Base-by-base conservation (phyloP, 2,888 invertebrate species). In the Coelinius sp. region DNA sequence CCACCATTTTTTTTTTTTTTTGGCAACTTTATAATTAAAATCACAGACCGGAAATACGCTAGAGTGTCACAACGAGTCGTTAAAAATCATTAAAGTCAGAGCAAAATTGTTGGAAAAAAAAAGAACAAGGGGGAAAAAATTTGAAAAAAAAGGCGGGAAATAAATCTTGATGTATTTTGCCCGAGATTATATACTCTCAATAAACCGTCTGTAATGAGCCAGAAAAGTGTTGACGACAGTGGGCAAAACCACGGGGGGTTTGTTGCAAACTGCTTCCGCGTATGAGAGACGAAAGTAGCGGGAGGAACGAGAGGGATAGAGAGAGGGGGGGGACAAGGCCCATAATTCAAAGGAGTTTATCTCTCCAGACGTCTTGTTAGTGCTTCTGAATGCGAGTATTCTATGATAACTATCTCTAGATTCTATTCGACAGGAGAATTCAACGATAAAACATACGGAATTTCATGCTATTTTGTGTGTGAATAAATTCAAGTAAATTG, bases 171-270 rank as follows among this genome's bases (percentile, higher is more conserved):
- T 10, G 46, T 49, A 49, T 8, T 49, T 49, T 12, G 59, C 35
- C 17, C 35, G 8, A 14, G 17, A 31, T 59, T 59, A 59, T 59
- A 31, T 31, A 31, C 20, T 35, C 59, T 71, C 76, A 68, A 76
- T 69, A 63, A 71, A 82, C 81, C 20, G 35, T 77, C 81, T 82
- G 86, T 86, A 87, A 86, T 85, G 87, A 87, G 87, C 83, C 86
- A 85, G 86, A 86, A 87, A 59, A 59, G 59, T 59, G 59, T 59
- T 59, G 59, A 59, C 59, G 35, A 59, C 59, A 35, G 31, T 53
- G 53, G n/a, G 24, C 24, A 25, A 24, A 53, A 53, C 25, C 8
- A 8, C 35, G 59, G 31, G 8, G 14, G 20, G n/a, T 59, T 31
- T 35, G 14, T 25, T 7, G 14, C 59, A 31, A 59, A 59, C 20